These are phyloP conservation scores for Podarcis lilfordi DNA, from an alignment of 2,797 vertebrate genomes.

Conservation along the genomic window DNA sequence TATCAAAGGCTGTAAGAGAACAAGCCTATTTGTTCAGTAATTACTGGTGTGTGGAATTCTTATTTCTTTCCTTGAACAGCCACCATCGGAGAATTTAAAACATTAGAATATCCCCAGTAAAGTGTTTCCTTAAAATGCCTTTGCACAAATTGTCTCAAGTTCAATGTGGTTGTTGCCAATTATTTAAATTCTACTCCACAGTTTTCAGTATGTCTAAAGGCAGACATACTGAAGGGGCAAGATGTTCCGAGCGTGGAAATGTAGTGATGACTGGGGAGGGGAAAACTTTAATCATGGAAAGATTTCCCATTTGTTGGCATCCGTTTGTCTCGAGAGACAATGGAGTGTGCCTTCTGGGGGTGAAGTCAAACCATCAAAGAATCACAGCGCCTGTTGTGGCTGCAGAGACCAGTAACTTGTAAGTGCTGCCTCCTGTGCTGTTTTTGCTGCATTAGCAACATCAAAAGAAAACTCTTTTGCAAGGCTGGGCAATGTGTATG, in stretches of 20 bases:
- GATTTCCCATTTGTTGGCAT: background rate
- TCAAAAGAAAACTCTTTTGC: too few relatives aligned
- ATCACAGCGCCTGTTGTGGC: too few relatives aligned
- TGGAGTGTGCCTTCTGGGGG: too few relatives aligned
- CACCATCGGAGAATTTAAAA: background rate
- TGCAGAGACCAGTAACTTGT: too few relatives aligned
- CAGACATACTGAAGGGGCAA: background rate
- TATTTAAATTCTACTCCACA: background rate
- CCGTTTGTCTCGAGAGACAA: too few relatives aligned
- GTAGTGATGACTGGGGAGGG: background rate
- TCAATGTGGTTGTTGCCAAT: background rate
- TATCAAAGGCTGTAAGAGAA: background rate
- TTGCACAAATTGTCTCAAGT: background rate
- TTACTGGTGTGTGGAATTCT: background rate
- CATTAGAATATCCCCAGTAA: background rate
- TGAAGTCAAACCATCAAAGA: too few relatives aligned
- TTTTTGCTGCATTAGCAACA: too few relatives aligned
- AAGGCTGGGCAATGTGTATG: too few relatives aligned
- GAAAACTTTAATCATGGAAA: background rate
- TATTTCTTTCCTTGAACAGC: background rate
- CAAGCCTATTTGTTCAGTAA: conserved; percentile 23
- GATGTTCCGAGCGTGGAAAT: background rate
- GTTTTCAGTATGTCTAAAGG: background rate
- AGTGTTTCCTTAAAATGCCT: background rate
- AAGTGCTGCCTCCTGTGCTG: too few relatives aligned